Percentiles rank a stretch among this genome's conserved stretches.
Conservation (phyloP, 1,140 invertebrate species). For the Macrosteles quadrilineatus region DNA sequence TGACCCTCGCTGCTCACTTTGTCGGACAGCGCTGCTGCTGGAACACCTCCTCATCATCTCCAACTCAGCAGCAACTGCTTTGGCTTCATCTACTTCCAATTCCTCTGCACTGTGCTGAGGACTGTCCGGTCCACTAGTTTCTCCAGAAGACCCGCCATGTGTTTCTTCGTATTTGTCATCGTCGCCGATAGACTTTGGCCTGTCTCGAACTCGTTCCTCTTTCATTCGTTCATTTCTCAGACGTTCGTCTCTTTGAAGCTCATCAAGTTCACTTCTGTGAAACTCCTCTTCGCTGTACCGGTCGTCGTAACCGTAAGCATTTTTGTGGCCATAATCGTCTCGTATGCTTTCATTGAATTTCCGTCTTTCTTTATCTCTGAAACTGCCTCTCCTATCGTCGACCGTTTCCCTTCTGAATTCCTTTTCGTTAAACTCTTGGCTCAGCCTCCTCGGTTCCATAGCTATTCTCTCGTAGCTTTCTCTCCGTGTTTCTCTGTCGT, state of each 20-base stretch:
- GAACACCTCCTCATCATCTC: constrained; percentile 35
- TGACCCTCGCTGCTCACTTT: constrained; percentile 48
- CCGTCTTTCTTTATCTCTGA: constrained; percentile 17
- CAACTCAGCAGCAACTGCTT: constrained; percentile 42
- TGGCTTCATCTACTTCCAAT: constrained; percentile 58
- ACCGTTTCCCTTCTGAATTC: constrained; percentile 9
- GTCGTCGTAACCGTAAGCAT: too few relatives aligned
- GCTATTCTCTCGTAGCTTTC: constrained; percentile 22
- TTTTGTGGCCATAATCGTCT: too few relatives aligned
- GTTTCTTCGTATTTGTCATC: constrained; percentile 38
- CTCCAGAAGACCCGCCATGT: constrained; percentile 64
- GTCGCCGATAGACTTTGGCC: constrained; percentile 43
- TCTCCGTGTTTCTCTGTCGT: constrained; percentile 6
- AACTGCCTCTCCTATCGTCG: constrained; percentile 14
- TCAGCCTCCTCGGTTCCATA: constrained; percentile 16
- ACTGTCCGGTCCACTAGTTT: constrained; percentile 84
- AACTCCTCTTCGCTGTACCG: background rate
- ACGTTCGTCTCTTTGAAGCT: constrained; percentile 31
- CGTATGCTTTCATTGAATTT: background rate
- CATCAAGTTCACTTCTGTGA: constrained; percentile 10
- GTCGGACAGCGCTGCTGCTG: constrained; percentile 46
- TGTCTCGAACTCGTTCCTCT: constrained; percentile 46
- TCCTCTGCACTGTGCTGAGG: constrained; percentile 72
- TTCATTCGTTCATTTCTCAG: constrained; percentile 42
- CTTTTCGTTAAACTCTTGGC: constrained; percentile 20